phyloP scores from a whole-genome alignment of 2,797 vertebrate species.

The Enteromius unitaeniatus region DNA sequence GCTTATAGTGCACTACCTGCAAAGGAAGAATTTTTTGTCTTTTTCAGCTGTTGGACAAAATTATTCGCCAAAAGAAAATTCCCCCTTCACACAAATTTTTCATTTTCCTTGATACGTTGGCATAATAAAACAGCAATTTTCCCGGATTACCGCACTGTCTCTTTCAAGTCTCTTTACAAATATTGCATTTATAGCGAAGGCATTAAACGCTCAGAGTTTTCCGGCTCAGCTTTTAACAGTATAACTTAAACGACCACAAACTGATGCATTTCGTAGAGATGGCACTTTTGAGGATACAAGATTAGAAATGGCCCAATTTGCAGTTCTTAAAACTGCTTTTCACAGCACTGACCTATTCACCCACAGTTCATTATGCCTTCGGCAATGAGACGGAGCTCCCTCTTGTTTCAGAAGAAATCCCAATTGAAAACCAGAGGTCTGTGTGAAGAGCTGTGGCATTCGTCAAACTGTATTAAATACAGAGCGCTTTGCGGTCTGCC shows the following conservation, averaged over 20 bases:
- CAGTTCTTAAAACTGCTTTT: slow-evolving; percentile 57
- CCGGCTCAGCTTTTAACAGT: slow-evolving; percentile 23
- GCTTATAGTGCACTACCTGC: background rate
- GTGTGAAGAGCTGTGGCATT: slow-evolving; percentile 44
- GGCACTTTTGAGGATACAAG: slow-evolving; percentile 34
- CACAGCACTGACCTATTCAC: slow-evolving; percentile 49
- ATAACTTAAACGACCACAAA: slow-evolving; percentile 41
- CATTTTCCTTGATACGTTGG: background rate
- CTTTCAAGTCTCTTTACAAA: slow-evolving; percentile 34
- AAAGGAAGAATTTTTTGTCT: background rate
- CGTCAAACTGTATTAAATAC: slow-evolving; percentile 30
- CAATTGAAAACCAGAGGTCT: slow-evolving; percentile 18
- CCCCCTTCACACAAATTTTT: background rate
- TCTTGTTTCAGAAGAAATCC: slow-evolving; percentile 49
- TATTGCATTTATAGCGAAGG: slow-evolving; percentile 6
- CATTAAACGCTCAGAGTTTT: slow-evolving; percentile 12
- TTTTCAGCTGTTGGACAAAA: background rate
- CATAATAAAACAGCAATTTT: slow-evolving; percentile 21
- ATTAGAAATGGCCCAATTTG: slow-evolving; percentile 57
- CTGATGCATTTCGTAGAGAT: slow-evolving; percentile 38
- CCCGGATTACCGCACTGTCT: slow-evolving; percentile 19
- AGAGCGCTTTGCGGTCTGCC: slow-evolving; percentile 18
- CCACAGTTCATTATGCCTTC: slow-evolving; percentile 51
- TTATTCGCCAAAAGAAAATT: background rate
- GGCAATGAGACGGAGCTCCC: slow-evolving; percentile 55